These are phyloP conservation scores for Heliocidaris erythrogramma DNA, from an alignment of 35 echinoderm and acorn worm genomes.

Conservation along the genomic window DNA sequence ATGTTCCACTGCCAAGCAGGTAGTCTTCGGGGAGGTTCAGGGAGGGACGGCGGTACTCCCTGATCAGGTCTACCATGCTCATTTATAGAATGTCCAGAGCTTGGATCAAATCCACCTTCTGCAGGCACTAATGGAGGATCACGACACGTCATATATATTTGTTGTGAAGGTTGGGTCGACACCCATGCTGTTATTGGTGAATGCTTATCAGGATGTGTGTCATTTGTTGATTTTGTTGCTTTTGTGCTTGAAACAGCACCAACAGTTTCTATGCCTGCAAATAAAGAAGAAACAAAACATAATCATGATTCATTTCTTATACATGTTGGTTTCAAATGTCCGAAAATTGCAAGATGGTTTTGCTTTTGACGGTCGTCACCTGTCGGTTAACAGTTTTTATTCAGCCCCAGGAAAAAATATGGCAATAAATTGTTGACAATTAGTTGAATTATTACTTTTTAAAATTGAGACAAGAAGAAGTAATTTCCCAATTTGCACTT, in stretches of 20 bases:
- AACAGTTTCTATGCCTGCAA: not conserved
- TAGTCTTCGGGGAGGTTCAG: slow-evolving; percentile 63
- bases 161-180: not conserved
- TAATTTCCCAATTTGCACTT: too few relatives aligned
- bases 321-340: too few relatives aligned
- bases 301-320: not conserved
- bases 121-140: not conserved
- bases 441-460: too few relatives aligned
- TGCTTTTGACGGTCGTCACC: too few relatives aligned
- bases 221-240: not conserved
- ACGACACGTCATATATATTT: not conserved
- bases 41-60: not conserved
- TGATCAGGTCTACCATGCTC: not conserved
- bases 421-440: too few relatives aligned
- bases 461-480: too few relatives aligned
- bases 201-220: not conserved
- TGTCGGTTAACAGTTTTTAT: too few relatives aligned
- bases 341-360: too few relatives aligned
- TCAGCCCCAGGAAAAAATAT: too few relatives aligned
- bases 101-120: not conserved
- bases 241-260: not conserved
- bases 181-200: not conserved
- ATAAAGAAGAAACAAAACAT: not conserved
- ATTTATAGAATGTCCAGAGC: not conserved
- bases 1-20: slow-evolving; percentile 70